Evolutionary conservation across 2,888 invertebrate genomes (phyloP).

Genomic region (Folsomia manolachei): DNA sequence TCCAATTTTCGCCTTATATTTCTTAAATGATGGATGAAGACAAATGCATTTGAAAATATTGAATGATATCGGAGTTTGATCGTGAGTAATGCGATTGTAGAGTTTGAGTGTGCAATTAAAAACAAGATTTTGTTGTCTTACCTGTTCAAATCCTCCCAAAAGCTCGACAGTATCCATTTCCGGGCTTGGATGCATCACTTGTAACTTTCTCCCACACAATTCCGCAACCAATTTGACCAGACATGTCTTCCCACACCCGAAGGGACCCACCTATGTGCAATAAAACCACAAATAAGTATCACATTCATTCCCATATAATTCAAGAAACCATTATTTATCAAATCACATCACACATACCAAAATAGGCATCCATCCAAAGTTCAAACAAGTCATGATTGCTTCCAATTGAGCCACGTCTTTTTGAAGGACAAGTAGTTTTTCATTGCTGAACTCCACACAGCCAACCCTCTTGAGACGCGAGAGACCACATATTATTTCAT

Average conservation of each 20-base stretch:
- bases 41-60: too few species aligned
- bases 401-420: conserved; percentile 68
- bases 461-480: conserved; percentile 25
- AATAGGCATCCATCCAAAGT: conserved; percentile 90
- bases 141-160: conserved; percentile 97
- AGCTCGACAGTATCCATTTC: conserved; percentile 93
- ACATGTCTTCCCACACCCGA: conserved; percentile 76
- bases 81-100: too few species aligned
- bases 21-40: too few species aligned
- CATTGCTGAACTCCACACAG: conserved; percentile 27
- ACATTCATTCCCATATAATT: too few species aligned
- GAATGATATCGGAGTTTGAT: too few species aligned
- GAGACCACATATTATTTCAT: conserved; percentile 37
- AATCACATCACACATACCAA: conserved; percentile 66
- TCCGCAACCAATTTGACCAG: conserved; percentile 72
- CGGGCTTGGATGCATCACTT: conserved; percentile 77
- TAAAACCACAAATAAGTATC: too few species aligned
- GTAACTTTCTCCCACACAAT: conserved; percentile 70
- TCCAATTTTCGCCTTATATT: too few species aligned
- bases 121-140: too few species aligned
- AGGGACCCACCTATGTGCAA: conserved; percentile 70
- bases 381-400: conserved; percentile 78
- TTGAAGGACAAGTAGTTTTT: conserved; percentile 57
- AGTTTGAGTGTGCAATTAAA: too few species aligned
- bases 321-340: not conserved